Evolutionary conservation across 2,797 vertebrate genomes (phyloP), one percentile per base, ranked within the genome.

Genomic region (Coregonus ussuriensis): DNA sequence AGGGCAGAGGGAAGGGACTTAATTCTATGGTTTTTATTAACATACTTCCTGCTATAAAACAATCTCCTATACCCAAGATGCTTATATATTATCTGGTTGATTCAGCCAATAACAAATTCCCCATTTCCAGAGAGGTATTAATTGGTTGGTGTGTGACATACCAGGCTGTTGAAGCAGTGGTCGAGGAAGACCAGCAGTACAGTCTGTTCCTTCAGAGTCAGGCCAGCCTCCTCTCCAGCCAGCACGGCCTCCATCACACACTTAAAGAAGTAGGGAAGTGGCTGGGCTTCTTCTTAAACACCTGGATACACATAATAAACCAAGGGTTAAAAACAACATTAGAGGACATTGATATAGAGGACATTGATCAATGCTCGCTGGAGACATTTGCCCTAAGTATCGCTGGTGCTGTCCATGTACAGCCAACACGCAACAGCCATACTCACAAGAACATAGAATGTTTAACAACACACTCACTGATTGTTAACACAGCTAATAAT

Each of bases 121-220:
- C 3, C 3, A 18, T 16, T 69, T 15, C 4, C 56, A 53, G 4
- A 56, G 71, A 31, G 37, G 4, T 6, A 13, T 6, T 6, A 1
- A 18, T 29, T 15, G 47, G 3, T 31, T n/a, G 47, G 11, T 13
- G 13, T 37, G 9, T 2, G 4, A 92, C 92, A 79, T 87, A 99
- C 98, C 96, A 99, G 95, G 84, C 98, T 99, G 88, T 98, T 99
- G 93, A 99, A 99, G 91, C 98, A 99, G 87, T 99, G 98, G 89
- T 99, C 98, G 82, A 99, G 94, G 88, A 99, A 99, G 80, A 99
- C 96, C 75, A 99, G 89, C 29, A 99, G 92, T 59, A 99, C 92
- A 0, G 98, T 99, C 89, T 98, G 97, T 74, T 99, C 98, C 53
- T 96, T 96, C 54, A 99, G 93, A 2, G 95, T 94, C 78, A 98